These are phyloP conservation scores for Agrochola circellaris DNA, from an alignment of 2,888 invertebrate genomes.

Conservation along the genomic window DNA sequence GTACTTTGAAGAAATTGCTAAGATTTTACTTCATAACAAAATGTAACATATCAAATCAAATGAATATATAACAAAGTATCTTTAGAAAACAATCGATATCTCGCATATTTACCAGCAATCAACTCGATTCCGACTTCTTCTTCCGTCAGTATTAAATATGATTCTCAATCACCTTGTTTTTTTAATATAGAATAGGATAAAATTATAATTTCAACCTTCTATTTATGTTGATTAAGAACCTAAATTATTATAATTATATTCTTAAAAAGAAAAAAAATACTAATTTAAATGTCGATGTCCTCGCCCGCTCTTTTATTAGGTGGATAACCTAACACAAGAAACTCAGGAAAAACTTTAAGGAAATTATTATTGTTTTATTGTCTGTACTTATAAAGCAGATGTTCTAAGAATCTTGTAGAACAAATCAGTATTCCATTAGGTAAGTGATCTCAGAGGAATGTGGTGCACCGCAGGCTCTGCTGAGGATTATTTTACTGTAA, in stretches of 20 bases:
- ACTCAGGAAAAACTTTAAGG: neutral
- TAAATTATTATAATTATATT: neutral
- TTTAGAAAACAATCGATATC: neutral
- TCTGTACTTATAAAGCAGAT: neutral
- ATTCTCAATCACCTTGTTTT: slow-evolving; percentile 15
- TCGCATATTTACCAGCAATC: neutral
- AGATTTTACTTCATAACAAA: neutral
- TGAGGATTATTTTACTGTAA: slow-evolving; percentile 4
- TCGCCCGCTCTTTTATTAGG: neutral
- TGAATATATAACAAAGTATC: no score
- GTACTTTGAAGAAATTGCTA: no score
- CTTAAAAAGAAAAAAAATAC: neutral
- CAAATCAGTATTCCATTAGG: neutral
- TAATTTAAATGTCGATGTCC: slow-evolving; percentile 10
- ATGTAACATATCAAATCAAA: neutral
- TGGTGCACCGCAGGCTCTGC: neutral
- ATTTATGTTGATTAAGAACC: no score
- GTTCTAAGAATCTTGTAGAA: neutral
- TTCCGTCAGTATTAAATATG: neutral
- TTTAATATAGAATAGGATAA: neutral
- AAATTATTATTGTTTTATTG: neutral
- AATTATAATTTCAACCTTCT: slow-evolving; percentile 10
- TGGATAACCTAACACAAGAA: neutral
- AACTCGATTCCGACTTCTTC: neutral
- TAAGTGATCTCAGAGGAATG: neutral